phyloP scores from a whole-genome alignment of 2,113 vertebrate genomes.

The Ceyx cyanopectus region DNA sequence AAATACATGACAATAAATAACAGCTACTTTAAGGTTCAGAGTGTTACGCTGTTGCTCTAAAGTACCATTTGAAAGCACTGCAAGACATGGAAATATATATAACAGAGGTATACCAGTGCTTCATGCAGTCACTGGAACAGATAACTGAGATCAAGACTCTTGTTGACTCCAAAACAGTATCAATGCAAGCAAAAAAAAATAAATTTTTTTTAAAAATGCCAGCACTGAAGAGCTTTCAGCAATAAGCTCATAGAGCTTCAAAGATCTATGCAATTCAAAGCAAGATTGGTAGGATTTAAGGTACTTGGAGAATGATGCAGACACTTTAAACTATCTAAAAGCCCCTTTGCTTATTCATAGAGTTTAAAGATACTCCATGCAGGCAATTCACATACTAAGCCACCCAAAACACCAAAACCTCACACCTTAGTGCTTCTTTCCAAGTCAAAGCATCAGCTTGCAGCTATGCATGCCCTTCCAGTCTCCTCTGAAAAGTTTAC shows the following conservation, averaged over 20 bases:
- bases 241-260: background rate
- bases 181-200: background rate
- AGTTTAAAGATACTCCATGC: background rate
- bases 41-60: background rate
- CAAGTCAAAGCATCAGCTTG: background rate
- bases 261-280: background rate
- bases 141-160: background rate
- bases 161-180: background rate
- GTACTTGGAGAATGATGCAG: background rate
- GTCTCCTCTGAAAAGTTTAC: background rate
- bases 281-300: background rate
- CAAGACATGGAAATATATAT: background rate
- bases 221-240: background rate
- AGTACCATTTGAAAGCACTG: background rate
- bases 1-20: background rate
- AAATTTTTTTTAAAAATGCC: background rate
- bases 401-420: background rate
- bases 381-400: background rate
- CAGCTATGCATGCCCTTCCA: background rate
- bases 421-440: background rate
- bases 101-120: background rate
- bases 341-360: background rate
- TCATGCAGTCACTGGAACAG: background rate
- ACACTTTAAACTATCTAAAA: background rate
- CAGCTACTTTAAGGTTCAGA: background rate